These are phyloP conservation scores for Alloplasta piceator DNA, from an alignment of 2,888 invertebrate species.

Conservation along the genomic window DNA sequence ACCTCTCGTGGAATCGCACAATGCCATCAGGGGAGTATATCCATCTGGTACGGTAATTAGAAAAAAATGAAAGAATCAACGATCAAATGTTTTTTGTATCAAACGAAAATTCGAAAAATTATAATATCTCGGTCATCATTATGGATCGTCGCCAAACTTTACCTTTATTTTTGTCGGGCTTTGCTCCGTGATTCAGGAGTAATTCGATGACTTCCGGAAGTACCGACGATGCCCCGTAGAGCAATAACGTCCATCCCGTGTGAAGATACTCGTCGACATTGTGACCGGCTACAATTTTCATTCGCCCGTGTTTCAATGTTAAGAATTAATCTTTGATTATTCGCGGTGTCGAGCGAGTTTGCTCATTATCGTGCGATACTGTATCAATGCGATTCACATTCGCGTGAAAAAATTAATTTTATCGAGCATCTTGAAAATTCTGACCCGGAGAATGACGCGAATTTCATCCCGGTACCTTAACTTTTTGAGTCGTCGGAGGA, in stretches of 20 bases:
- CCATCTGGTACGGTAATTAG: conserved; percentile 83
- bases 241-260: conserved; percentile 86
- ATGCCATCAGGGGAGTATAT: conserved; percentile 87
- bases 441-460: background rate
- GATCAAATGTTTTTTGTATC: background rate
- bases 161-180: conserved; percentile 84
- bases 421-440: background rate
- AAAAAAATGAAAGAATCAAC: conserved; percentile 56
- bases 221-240: conserved; percentile 86
- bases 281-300: conserved; percentile 70
- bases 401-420: background rate
- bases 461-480: background rate
- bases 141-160: background rate
- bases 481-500: no score
- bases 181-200: conserved; percentile 85
- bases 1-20: conserved; percentile 84
- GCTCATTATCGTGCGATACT: no score
- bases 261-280: conserved; percentile 83
- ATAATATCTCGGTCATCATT: no score
- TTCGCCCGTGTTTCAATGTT: no score
- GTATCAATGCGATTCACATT: no score
- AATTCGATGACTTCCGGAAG: conserved; percentile 84
- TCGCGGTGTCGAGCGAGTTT: no score
- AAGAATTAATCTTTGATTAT: no score
- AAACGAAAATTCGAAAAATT: no score